These are phyloP conservation scores for Chanos chanos DNA, from an alignment of 2,797 vertebrate species.

Conservation along the genomic window DNA sequence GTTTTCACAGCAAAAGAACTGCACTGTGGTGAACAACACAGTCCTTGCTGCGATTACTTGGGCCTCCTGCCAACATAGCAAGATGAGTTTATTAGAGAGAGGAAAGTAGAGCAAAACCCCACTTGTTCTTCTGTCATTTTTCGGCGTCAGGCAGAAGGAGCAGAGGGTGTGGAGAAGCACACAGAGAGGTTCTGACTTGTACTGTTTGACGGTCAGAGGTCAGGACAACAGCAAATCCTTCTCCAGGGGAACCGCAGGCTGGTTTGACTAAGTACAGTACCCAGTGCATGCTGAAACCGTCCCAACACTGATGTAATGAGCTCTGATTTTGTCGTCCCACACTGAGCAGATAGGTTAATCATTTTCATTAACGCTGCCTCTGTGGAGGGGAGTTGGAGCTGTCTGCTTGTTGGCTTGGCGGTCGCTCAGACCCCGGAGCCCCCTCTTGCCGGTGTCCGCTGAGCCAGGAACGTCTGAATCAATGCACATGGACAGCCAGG, in stretches of 20 bases:
- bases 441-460: slow-evolving; percentile 50
- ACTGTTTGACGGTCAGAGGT: slow-evolving; percentile 33
- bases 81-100: slow-evolving; percentile 63
- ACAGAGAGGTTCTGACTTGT: slow-evolving; percentile 38
- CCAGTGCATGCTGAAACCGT: slow-evolving; percentile 16
- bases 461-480: slow-evolving; percentile 59
- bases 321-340: slow-evolving; percentile 28
- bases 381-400: slow-evolving; percentile 47
- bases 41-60: slow-evolving; percentile 57
- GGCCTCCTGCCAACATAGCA: slow-evolving; percentile 66
- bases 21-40: slow-evolving; percentile 59
- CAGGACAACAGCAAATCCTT: slow-evolving; percentile 30
- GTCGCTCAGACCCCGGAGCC: slow-evolving; percentile 42
- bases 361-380: slow-evolving; percentile 52
- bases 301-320: slow-evolving; percentile 40
- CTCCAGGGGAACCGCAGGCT: no score
- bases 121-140: slow-evolving; percentile 49
- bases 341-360: slow-evolving; percentile 46
- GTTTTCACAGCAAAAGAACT: slow-evolving; percentile 69
- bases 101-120: slow-evolving; percentile 54
- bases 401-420: slow-evolving; percentile 33
- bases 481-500: slow-evolving; percentile 61
- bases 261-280: no score
- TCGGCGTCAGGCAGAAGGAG: slow-evolving; percentile 31
- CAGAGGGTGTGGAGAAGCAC: slow-evolving; percentile 41